phyloP scores from a whole-genome alignment of 2,888 invertebrate genomes.

The Eupsilia transversa region DNA sequence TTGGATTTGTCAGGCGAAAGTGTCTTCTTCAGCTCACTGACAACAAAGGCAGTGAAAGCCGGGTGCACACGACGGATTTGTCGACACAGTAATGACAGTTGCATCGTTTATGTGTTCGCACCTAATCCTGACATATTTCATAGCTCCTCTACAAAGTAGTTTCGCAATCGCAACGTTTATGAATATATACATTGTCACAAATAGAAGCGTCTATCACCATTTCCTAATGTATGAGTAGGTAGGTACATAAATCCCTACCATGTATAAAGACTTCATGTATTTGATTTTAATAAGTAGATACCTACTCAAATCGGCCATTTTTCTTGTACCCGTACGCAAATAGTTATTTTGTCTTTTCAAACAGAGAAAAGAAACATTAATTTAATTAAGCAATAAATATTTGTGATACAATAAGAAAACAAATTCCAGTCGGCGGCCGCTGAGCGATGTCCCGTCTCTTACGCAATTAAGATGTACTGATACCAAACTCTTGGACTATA shows the following conservation, averaged over 20 bases:
- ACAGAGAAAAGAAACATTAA: slow-evolving; percentile 58
- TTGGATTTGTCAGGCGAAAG: slow-evolving; percentile 79
- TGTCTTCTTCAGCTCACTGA: slow-evolving; percentile 71
- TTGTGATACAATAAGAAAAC: slow-evolving; percentile 60
- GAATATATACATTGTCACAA: slow-evolving; percentile 47
- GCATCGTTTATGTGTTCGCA: slow-evolving; percentile 70
- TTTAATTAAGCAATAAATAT: slow-evolving; percentile 69
- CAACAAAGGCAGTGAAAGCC: slow-evolving; percentile 84
- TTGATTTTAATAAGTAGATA: neutral
- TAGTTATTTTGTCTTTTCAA: slow-evolving; percentile 42
- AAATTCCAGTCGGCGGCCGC: slow-evolving; percentile 45
- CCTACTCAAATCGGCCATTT: neutral
- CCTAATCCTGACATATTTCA: slow-evolving; percentile 64
- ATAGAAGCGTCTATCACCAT: slow-evolving; percentile 49
- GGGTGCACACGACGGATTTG: slow-evolving; percentile 71
- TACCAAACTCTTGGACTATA: slow-evolving; percentile 61
- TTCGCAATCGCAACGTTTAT: slow-evolving; percentile 52
- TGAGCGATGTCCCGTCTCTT: slow-evolving; percentile 63
- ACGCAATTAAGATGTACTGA: slow-evolving; percentile 67
- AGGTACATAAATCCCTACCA: slow-evolving; percentile 24
- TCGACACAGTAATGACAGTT: slow-evolving; percentile 72
- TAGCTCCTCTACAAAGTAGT: slow-evolving; percentile 57
- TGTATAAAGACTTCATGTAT: slow-evolving; percentile 4
- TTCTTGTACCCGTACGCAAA: slow-evolving; percentile 27
- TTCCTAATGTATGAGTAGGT: slow-evolving; percentile 20